Percentiles rank a stretch among this genome's conserved stretches.
Conservation (phyloP, 1,140 invertebrate species). For the Drosophila gunungcola region DNA sequence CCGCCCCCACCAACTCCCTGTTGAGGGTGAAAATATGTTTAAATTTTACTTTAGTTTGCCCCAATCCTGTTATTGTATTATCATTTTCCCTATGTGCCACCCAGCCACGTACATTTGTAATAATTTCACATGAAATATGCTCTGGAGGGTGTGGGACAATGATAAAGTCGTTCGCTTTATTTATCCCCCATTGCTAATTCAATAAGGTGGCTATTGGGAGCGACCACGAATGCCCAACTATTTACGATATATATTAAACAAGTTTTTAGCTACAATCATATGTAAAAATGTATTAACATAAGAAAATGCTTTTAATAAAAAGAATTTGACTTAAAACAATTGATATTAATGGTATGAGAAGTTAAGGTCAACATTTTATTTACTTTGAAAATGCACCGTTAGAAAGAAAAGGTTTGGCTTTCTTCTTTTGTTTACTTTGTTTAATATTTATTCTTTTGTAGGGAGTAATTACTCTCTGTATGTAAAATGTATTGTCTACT, state of each 20-base stretch:
- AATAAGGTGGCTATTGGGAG: constrained; percentile 33
- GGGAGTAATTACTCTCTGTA: too few relatives aligned
- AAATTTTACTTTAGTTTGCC: constrained; percentile 57
- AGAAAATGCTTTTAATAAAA: too few relatives aligned
- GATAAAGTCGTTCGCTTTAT: constrained; percentile 48
- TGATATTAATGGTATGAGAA: too few relatives aligned
- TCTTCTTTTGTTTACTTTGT: too few relatives aligned
- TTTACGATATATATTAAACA: not conserved
- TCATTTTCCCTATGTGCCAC: constrained; percentile 60
- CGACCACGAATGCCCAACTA: constrained; percentile 9
- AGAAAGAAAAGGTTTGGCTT: too few relatives aligned
- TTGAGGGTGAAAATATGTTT: constrained; percentile 62
- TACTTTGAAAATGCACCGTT: too few relatives aligned
- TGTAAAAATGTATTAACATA: too few relatives aligned
- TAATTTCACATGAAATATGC: constrained; percentile 77
- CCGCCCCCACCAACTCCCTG: constrained; percentile 8
- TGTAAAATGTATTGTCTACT: too few relatives aligned
- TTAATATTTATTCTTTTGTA: too few relatives aligned
- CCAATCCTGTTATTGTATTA: constrained; percentile 69
- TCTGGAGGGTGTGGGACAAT: constrained; percentile 20
- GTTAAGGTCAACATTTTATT: too few relatives aligned
- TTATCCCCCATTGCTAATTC: constrained; percentile 37
- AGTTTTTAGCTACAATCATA: too few relatives aligned
- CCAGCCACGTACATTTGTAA: constrained; percentile 65
- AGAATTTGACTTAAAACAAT: too few relatives aligned